Evolutionary conservation across 64 coral and sea anemone genomes (phyloP).

Genomic region (Montipora efflorescens): DNA sequence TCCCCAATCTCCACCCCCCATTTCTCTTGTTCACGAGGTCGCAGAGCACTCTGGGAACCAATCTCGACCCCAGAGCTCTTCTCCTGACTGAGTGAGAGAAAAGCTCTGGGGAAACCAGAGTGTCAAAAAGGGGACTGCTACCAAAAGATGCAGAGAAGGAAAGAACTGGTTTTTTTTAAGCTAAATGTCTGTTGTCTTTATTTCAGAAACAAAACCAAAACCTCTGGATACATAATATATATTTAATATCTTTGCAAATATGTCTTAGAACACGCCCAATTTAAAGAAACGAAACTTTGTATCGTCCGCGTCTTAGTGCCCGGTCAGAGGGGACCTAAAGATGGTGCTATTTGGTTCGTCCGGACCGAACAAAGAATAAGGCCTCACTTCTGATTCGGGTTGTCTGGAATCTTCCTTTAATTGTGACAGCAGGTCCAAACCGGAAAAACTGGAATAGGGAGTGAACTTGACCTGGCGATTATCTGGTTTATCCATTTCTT

Average conservation of each 20-base stretch:
- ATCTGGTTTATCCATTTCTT: constrained; percentile 93
- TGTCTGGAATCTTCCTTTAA: constrained; percentile 71
- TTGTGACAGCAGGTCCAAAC: constrained; percentile 85
- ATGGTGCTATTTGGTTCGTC: constrained; percentile 91
- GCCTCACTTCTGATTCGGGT: constrained; percentile 59
- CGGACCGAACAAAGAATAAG: constrained; percentile 96
- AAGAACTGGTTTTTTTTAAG: constrained; percentile 1
- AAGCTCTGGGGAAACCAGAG: too few relatives aligned
- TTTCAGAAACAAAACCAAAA: constrained; percentile 44
- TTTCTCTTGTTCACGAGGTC: too few relatives aligned
- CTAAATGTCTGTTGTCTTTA: neutral
- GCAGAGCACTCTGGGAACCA: too few relatives aligned
- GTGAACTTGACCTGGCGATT: constrained; percentile 76
- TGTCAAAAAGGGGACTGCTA: too few relatives aligned
- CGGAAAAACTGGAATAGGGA: constrained; percentile 90
- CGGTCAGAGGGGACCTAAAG: constrained; percentile 91
- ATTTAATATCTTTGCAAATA: constrained; percentile 35
- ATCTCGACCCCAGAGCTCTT: too few relatives aligned
- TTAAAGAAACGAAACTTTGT: neutral
- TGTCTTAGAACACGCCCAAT: constrained; percentile 31
- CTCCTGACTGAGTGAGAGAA: too few relatives aligned
- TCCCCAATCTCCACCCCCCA: too few relatives aligned
- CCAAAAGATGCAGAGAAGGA: neutral
- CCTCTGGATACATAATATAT: constrained; percentile 51
- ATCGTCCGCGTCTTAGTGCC: constrained; percentile 43